These are phyloP conservation scores for Helicorthomorpha holstii DNA, from an alignment of 1,140 invertebrate species.

Conservation along the genomic window DNA sequence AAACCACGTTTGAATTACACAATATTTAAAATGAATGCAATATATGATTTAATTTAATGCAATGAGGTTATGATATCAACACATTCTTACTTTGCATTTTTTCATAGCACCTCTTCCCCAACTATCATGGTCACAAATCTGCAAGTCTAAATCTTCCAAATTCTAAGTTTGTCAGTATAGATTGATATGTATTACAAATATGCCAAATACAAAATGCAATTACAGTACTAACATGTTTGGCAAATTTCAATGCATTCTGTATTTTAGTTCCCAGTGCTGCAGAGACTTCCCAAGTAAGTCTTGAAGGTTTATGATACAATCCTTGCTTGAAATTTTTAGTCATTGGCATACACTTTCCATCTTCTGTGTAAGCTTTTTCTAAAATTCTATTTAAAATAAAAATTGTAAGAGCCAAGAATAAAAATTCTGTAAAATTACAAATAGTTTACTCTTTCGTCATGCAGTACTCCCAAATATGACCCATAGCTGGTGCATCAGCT, in stretches of 20 bases:
- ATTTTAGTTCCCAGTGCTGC: slow-evolving; percentile 17
- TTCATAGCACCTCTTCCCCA: slow-evolving; percentile 97
- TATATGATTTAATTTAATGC: slow-evolving; percentile 1
- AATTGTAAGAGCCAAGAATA: background rate
- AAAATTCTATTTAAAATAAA: slow-evolving; percentile 18
- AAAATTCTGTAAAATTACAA: slow-evolving; percentile 11
- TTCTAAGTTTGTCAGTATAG: too few relatives aligned
- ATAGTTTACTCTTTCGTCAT: slow-evolving; percentile 42
- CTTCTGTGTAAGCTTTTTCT: slow-evolving; percentile 40
- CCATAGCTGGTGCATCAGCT: slow-evolving; percentile 77
- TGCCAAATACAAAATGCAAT: slow-evolving; percentile 1
- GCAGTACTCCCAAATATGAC: slow-evolving; percentile 73
- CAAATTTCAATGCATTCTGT: slow-evolving; percentile 17
- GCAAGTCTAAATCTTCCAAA: slow-evolving; percentile 65
- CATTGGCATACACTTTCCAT: slow-evolving; percentile 46
- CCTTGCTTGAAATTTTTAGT: slow-evolving; percentile 21
- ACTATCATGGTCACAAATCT: slow-evolving; percentile 57
- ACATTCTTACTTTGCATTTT: slow-evolving; percentile 38
- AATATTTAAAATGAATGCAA: slow-evolving; percentile 1
- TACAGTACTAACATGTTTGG: slow-evolving; percentile 17
- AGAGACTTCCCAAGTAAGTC: slow-evolving; percentile 23
- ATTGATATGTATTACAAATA: too few relatives aligned
- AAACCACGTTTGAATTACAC: background rate
- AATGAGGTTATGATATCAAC: background rate
- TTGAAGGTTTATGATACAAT: slow-evolving; percentile 14